phyloP scores from a whole-genome alignment of 2,797 vertebrate genomes.

The Huso huso region DNA sequence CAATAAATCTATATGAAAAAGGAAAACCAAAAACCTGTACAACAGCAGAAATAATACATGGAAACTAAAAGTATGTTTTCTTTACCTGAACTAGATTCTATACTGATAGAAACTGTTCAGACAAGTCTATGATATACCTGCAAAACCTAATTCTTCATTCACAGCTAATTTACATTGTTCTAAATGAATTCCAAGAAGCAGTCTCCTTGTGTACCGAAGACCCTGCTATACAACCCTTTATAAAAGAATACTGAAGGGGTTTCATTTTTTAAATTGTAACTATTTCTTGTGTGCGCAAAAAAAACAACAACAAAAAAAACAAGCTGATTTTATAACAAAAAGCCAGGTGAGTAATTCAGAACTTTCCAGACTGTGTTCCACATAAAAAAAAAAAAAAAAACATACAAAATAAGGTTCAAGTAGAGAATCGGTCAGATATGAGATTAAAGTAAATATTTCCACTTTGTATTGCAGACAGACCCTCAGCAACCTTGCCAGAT shows the following conservation, averaged over 20 bases:
- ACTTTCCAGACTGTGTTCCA: too few relatives aligned
- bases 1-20: not conserved
- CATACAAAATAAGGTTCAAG: too few relatives aligned
- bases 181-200: constrained; percentile 7
- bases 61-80: constrained; percentile 5
- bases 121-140: constrained; percentile 9
- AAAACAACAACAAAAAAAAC: too few relatives aligned
- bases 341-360: not conserved
- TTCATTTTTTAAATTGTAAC: constrained; percentile 1
- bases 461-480: too few relatives aligned
- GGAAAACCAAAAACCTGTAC: constrained; percentile 9
- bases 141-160: constrained; percentile 8
- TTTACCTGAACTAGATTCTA: constrained; percentile 10
- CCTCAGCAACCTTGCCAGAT: too few relatives aligned
- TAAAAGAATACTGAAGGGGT: constrained; percentile 10
- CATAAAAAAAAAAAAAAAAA: too few relatives aligned
- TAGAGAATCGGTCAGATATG: too few relatives aligned
- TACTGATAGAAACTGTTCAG: constrained; percentile 13
- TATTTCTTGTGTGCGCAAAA: not conserved
- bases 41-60: constrained; percentile 4
- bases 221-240: constrained; percentile 13
- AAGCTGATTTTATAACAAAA: not conserved
- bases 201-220: not conserved
- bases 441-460: too few relatives aligned
- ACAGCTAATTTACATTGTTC: constrained; percentile 12